A percentile compares a stretch with the other conserved stretches of the same genome.
phyloP scores from a whole-genome alignment of 2,113 vertebrate species.

The Phoxinus phoxinus region DNA sequence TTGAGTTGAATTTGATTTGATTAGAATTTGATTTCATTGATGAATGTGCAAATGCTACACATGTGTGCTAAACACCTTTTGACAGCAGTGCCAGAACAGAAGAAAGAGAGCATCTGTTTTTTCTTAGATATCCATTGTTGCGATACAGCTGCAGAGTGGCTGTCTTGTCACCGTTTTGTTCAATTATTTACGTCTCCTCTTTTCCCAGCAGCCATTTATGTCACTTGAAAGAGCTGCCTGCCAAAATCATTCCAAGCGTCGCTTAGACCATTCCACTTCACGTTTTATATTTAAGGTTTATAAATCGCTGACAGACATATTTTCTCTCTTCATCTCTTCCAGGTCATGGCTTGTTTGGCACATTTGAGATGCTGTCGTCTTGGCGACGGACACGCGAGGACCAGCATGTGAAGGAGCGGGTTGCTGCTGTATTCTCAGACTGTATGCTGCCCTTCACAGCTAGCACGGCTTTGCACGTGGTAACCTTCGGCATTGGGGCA shows the following conservation, averaged over 20 bases:
- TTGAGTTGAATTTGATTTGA: neutral
- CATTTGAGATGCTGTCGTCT: conserved; percentile 98
- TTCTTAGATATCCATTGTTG: conserved; percentile 32
- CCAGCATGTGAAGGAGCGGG: conserved; percentile 97
- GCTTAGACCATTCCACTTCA: conserved; percentile 13
- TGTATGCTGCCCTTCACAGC: conserved; percentile 97
- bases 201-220: conserved; percentile 45
- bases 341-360: conserved; percentile 98
- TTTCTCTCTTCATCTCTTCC: conserved; percentile 58
- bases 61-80: neutral
- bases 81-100: neutral
- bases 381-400: conserved; percentile 97
- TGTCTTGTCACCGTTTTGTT: conserved; percentile 47
- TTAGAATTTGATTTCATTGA: conserved; percentile 2
- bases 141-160: conserved; percentile 14
- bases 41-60: neutral
- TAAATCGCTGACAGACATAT: conserved; percentile 58
- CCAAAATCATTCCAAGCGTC: conserved; percentile 17
- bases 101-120: conserved; percentile 23
- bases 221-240: conserved; percentile 36
- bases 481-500: conserved; percentile 96
- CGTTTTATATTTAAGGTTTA: neutral
- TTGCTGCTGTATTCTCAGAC: conserved; percentile 94
- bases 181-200: conserved; percentile 54
- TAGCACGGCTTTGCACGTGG: conserved; percentile 95